These are phyloP conservation scores for Hemicordylus capensis DNA, from an alignment of 2,113 vertebrate species.

Conservation along the genomic window DNA sequence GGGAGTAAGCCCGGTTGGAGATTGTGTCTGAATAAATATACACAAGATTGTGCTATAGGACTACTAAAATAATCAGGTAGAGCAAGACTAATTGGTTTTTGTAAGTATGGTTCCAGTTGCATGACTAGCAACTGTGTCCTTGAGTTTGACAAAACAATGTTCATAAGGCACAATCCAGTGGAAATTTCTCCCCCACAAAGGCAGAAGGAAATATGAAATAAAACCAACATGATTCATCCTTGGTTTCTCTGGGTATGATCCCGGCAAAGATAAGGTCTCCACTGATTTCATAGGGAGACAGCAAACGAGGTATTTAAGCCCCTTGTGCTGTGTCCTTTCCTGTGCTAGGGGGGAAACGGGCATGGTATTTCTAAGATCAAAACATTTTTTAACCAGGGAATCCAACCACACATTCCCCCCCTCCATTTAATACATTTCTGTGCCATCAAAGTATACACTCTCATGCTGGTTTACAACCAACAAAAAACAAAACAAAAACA, in stretches of 20 bases:
- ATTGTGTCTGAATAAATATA: no score
- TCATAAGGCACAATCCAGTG: neutral
- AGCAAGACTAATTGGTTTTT: neutral
- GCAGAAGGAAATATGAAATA: neutral
- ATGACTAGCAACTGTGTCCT: neutral
- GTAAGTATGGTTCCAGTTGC: neutral
- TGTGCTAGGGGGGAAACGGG: no score
- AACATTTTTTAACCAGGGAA: no score
- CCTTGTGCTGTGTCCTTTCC: neutral
- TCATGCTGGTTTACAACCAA: neutral
- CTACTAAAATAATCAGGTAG: neutral
- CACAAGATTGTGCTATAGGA: no score
- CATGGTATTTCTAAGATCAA: no score
- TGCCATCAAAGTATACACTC: no score
- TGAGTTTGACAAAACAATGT: neutral
- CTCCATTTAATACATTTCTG: no score
- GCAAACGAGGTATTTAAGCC: neutral
- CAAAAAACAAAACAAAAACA: neutral
- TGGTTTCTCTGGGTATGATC: neutral
- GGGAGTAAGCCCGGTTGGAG: no score
- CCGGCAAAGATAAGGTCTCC: neutral
- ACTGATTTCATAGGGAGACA: neutral
- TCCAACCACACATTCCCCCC: no score
- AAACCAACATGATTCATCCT: neutral
- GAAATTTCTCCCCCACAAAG: neutral